These are phyloP conservation scores for Anabas testudineus DNA, from an alignment of 2,797 vertebrate species.

Conservation along the genomic window DNA sequence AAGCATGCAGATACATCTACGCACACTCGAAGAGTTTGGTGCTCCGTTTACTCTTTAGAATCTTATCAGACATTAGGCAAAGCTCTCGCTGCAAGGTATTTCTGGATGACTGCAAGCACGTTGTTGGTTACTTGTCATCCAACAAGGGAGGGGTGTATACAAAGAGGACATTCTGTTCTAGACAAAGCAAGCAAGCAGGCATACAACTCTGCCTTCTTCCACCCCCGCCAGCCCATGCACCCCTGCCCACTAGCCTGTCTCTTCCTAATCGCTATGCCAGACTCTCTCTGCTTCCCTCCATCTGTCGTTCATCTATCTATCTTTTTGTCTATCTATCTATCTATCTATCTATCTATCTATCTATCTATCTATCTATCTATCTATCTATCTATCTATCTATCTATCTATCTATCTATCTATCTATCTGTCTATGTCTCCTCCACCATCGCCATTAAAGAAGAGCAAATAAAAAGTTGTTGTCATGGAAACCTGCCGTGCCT, in stretches of 20 bases:
- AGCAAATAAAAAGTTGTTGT: slow-evolving; percentile 81
- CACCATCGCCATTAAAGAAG: slow-evolving; percentile 74
- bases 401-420: slow-evolving; percentile 23
- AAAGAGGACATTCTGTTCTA: slow-evolving; percentile 77
- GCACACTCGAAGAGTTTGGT: slow-evolving; percentile 19
- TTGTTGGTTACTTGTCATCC: slow-evolving; percentile 51
- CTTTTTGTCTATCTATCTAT: slow-evolving; percentile 38
- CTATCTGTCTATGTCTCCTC: slow-evolving; percentile 39
- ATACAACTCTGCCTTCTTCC: slow-evolving; percentile 69
- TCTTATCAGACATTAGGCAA: slow-evolving; percentile 12
- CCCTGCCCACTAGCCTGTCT: slow-evolving; percentile 65
- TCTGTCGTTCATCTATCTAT: slow-evolving; percentile 35
- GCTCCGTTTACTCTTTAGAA: slow-evolving; percentile 22
- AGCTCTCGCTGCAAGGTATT: slow-evolving; percentile 28
- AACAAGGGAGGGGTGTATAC: slow-evolving; percentile 58
- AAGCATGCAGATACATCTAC: slow-evolving; percentile 10
- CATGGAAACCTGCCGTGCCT: slow-evolving; percentile 81
- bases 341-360: slow-evolving; percentile 32
- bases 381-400: slow-evolving; percentile 26
- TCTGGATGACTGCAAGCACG: slow-evolving; percentile 45
- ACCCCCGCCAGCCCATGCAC: slow-evolving; percentile 71
- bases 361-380: slow-evolving; percentile 35
- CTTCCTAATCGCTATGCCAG: slow-evolving; percentile 66
- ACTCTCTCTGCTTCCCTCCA: slow-evolving; percentile 43
- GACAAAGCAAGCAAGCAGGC: slow-evolving; percentile 69